phyloP scores from a whole-genome alignment of 92 coral and sea anemone genomes.

The Bergia puertoricense region DNA sequence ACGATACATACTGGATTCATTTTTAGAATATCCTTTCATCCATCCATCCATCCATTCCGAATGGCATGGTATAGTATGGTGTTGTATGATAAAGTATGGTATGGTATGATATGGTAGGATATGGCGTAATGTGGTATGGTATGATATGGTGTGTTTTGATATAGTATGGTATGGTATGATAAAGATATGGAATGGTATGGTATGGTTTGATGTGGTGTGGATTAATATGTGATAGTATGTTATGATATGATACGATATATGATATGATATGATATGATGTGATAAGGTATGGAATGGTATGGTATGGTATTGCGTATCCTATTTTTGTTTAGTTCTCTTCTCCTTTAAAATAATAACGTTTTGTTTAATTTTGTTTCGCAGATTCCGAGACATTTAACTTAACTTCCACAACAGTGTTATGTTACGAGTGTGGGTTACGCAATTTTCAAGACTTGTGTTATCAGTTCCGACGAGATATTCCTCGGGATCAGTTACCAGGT shows the following conservation, averaged over 20 bases:
- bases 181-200: no score
- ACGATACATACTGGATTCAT: no score
- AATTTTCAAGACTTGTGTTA: constrained; percentile 88
- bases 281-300: not conserved
- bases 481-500: constrained; percentile 89
- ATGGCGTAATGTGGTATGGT: no score
- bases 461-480: constrained; percentile 86
- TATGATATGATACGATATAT: no score
- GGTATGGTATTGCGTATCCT: not conserved
- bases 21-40: no score
- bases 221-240: no score
- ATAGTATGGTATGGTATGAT: no score
- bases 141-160: not conserved
- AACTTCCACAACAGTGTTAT: constrained; percentile 64
- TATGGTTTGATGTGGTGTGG: no score
- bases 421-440: constrained; percentile 76
- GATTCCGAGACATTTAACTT: constrained; percentile 49
- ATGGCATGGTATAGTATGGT: no score
- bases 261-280: no score
- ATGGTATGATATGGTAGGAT: not conserved
- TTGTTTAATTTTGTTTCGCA: not conserved
- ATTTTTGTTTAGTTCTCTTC: not conserved
- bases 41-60: no score
- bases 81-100: no score
- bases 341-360: not conserved